Conservation (phyloP, 2,888 invertebrate genomes). For the Tanytarsus gracilentus region DNA sequence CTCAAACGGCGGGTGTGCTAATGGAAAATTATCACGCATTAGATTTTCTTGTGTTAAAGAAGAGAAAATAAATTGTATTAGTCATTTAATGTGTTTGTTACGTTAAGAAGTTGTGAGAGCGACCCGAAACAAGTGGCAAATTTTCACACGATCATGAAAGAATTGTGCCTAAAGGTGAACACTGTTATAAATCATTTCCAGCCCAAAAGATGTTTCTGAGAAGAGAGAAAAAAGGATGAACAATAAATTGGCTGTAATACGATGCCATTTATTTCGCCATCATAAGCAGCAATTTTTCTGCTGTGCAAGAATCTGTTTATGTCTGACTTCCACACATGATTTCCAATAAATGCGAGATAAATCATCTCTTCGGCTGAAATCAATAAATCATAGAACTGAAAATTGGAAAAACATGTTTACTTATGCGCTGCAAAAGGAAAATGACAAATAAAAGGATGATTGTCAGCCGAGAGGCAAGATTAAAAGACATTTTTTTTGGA, state of each 20-base stretch:
- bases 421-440: not conserved
- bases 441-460: too few species aligned
- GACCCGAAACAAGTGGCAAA: slow-evolving; percentile 4
- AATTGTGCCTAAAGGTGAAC: too few species aligned
- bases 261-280: slow-evolving; percentile 21
- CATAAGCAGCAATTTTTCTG: not conserved
- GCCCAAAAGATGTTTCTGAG: slow-evolving; percentile 8
- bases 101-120: too few species aligned
- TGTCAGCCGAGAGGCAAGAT: too few species aligned
- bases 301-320: not conserved
- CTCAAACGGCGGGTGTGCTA: slow-evolving; percentile 10
- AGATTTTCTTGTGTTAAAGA: not conserved
- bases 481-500: not conserved
- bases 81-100: slow-evolving; percentile 23
- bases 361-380: slow-evolving; percentile 2
- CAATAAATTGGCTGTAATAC: slow-evolving; percentile 24
- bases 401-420: slow-evolving; percentile 20
- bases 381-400: slow-evolving; percentile 22
- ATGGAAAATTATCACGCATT: slow-evolving; percentile 27
- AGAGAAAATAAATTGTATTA: slow-evolving; percentile 22
- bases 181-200: slow-evolving; percentile 6
- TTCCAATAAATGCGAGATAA: slow-evolving; percentile 19
- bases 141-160: slow-evolving; percentile 23
- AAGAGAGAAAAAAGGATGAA: too few species aligned
- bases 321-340: not conserved